A percentile compares a stretch with the other conserved stretches of the same genome.
Evolutionary conservation across 2,888 invertebrate species (phyloP).

Genomic region (Bombylius discolor): DNA sequence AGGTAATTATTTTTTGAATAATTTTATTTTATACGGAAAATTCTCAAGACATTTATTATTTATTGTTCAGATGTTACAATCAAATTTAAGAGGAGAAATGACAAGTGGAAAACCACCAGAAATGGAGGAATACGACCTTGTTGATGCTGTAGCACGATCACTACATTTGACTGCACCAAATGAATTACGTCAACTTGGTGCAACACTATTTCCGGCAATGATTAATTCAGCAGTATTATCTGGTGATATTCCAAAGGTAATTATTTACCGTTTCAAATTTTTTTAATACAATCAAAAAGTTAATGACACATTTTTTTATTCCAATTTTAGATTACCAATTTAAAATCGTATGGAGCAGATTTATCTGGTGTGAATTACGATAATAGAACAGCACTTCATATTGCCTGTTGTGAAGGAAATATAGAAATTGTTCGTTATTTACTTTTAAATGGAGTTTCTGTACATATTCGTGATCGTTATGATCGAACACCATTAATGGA

Average conservation of each 20-base stretch:
- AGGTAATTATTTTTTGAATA: slow-evolving; percentile 32
- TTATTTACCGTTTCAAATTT: slow-evolving; percentile 11
- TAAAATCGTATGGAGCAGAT: slow-evolving; percentile 52
- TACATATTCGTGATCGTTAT: slow-evolving; percentile 60
- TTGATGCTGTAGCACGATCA: slow-evolving; percentile 46
- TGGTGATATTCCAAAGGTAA: slow-evolving; percentile 41
- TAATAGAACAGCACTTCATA: slow-evolving; percentile 64
- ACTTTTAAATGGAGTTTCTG: slow-evolving; percentile 65
- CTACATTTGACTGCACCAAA: slow-evolving; percentile 42
- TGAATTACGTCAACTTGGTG: slow-evolving; percentile 42
- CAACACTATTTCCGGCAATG: slow-evolving; percentile 57
- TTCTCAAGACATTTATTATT: background rate
- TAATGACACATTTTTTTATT: background rate
- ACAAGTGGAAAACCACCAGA: slow-evolving; percentile 37
- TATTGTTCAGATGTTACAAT: slow-evolving; percentile 53
- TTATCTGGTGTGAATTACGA: slow-evolving; percentile 61
- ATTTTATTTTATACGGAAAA: background rate
- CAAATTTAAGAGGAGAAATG: slow-evolving; percentile 69
- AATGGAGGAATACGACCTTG: slow-evolving; percentile 40
- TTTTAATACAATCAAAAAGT: background rate
- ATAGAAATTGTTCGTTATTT: slow-evolving; percentile 55
- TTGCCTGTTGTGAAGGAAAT: slow-evolving; percentile 63
- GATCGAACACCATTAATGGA: slow-evolving; percentile 59
- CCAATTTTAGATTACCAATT: slow-evolving; percentile 24
- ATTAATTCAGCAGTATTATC: slow-evolving; percentile 49